These are phyloP conservation scores for Acyrthosiphon pisum DNA, from an alignment of 1,140 invertebrate species.

Conservation along the genomic window DNA sequence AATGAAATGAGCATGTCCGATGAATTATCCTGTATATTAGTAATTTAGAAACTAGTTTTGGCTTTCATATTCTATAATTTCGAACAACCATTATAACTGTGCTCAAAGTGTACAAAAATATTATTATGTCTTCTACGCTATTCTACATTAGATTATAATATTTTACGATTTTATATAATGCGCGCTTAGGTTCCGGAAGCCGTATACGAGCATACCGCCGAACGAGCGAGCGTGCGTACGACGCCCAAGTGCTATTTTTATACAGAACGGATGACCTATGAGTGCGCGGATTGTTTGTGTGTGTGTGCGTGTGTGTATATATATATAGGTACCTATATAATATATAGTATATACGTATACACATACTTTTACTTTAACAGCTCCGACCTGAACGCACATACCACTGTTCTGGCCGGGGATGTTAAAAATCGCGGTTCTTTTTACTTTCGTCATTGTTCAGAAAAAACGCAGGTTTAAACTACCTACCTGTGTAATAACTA, in stretches of 20 bases:
- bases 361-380: neutral
- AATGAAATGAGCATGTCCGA: neutral
- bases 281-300: neutral
- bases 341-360: neutral
- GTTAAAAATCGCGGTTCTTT: neutral
- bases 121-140: neutral
- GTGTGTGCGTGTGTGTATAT: neutral
- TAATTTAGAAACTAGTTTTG: neutral
- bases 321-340: neutral
- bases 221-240: conserved; percentile 1
- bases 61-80: neutral
- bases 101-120: neutral
- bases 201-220: conserved; percentile 40
- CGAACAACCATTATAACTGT: neutral
- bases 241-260: conserved; percentile 28
- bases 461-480: neutral
- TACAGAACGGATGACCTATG: conserved; percentile 15
- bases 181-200: conserved; percentile 23
- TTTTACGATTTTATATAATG: neutral
- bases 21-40: neutral
- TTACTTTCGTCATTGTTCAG: neutral
- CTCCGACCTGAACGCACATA: neutral
- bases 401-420: neutral
- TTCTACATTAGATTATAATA: neutral
- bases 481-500: neutral